Conservation (phyloP, 2,888 invertebrate genomes). For the Xestia xanthographa region DNA sequence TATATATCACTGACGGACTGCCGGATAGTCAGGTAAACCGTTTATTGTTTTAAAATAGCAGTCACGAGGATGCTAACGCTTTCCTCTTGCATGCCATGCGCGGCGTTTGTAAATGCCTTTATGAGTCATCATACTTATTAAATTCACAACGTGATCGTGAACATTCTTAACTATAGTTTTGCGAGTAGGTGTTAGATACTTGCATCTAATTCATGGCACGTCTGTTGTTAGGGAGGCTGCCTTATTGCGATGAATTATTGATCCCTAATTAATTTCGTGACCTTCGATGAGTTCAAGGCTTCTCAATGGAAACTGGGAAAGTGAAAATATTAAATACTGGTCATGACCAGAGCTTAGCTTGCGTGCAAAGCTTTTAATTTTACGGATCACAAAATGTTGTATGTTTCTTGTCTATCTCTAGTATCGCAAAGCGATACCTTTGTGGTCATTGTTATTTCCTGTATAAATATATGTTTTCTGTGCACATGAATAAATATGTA, state of each 20-base stretch:
- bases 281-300: neutral
- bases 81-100: no score
- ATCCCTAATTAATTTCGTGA: constrained; percentile 26
- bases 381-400: no score
- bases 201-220: constrained; percentile 37
- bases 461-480: neutral
- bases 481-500: neutral
- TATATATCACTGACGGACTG: neutral
- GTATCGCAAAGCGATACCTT: neutral
- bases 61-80: neutral
- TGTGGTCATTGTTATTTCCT: neutral
- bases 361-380: neutral
- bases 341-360: neutral
- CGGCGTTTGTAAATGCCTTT: no score
- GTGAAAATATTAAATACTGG: constrained; percentile 13
- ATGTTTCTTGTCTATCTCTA: no score
- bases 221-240: neutral
- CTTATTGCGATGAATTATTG: constrained; percentile 25
- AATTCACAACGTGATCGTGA: neutral
- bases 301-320: neutral
- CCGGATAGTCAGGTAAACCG: neutral
- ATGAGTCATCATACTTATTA: neutral
- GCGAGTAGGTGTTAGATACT: neutral
- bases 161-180: neutral
- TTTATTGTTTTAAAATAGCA: neutral